Percentiles rank a stretch among this genome's conserved stretches.
These are phyloP conservation scores for Meandrusa payeni DNA, from an alignment of 2,888 invertebrate genomes.

Conservation along the genomic window DNA sequence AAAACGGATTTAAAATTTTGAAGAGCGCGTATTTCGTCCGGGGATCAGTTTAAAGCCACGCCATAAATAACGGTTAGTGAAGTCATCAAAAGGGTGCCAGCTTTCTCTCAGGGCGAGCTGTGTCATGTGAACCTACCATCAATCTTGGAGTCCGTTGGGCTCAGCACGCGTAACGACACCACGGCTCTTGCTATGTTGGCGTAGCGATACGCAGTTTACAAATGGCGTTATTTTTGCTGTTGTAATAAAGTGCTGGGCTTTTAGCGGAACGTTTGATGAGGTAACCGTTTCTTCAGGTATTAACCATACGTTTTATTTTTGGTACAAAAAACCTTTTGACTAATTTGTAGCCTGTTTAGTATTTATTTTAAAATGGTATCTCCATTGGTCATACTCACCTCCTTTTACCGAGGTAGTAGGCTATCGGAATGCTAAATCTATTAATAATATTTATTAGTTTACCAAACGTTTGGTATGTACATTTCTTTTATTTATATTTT, in stretches of 20 bases:
- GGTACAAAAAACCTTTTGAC: no score
- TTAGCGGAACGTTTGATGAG: neutral
- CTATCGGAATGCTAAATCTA: no score
- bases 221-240: conserved; percentile 17
- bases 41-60: conserved; percentile 61
- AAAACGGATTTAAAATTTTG: conserved; percentile 50
- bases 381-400: no score
- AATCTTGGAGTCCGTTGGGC: conserved; percentile 53
- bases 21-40: conserved; percentile 33
- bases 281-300: conserved; percentile 3
- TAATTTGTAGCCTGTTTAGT: no score
- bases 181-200: conserved; percentile 11
- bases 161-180: conserved; percentile 49
- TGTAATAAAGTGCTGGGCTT: conserved; percentile 12
- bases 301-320: no score
- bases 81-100: conserved; percentile 75
- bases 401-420: no score
- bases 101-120: conserved; percentile 58
- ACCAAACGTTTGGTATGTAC: no score
- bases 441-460: no score
- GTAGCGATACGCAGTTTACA: conserved; percentile 12
- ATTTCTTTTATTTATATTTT: no score
- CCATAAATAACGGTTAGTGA: conserved; percentile 77
- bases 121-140: conserved; percentile 77
- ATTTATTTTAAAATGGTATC: no score